phyloP scores from a whole-genome alignment of 1,140 invertebrate species.

The Drosophila ficusphila region DNA sequence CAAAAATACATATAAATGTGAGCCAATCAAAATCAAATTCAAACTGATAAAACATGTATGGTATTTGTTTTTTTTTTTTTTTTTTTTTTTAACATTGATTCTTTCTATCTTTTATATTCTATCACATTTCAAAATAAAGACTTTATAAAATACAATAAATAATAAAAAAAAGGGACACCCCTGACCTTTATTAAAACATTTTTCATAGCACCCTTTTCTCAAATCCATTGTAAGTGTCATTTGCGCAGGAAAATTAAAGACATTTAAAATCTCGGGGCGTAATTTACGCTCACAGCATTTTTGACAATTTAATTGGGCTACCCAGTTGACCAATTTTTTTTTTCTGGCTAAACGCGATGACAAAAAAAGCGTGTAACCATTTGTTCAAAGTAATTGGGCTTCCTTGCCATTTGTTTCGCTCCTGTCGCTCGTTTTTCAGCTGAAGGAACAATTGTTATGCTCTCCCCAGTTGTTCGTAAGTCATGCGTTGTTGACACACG shows the following conservation, averaged over 20 bases:
- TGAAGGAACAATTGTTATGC: slow-evolving; percentile 43
- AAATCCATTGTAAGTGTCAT: slow-evolving; percentile 37
- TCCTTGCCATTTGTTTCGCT: slow-evolving; percentile 65
- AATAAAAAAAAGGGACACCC: not conserved
- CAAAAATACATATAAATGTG: not conserved
- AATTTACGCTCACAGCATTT: slow-evolving; percentile 61
- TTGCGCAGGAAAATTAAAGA: slow-evolving; percentile 22
- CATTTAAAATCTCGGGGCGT: slow-evolving; percentile 63
- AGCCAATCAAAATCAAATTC: not conserved
- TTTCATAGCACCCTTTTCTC: slow-evolving; percentile 16
- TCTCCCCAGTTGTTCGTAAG: slow-evolving; percentile 28
- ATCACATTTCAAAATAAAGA: no score
- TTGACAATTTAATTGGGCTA: slow-evolving; percentile 70
- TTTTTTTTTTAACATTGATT: no score
- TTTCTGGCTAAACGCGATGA: not conserved
- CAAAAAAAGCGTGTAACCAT: slow-evolving; percentile 46
- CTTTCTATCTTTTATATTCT: no score
- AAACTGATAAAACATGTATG: no score
- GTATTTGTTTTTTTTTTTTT: no score
- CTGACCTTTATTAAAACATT: not conserved
- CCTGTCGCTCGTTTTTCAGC: slow-evolving; percentile 57
- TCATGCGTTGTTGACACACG: slow-evolving; percentile 67
- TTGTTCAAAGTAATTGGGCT: slow-evolving; percentile 69
- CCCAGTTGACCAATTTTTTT: slow-evolving; percentile 13
- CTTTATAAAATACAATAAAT: no score